These are phyloP conservation scores for Thamnophis sirtalis DNA, from an alignment of 2,113 vertebrate genomes.

Conservation along the genomic window DNA sequence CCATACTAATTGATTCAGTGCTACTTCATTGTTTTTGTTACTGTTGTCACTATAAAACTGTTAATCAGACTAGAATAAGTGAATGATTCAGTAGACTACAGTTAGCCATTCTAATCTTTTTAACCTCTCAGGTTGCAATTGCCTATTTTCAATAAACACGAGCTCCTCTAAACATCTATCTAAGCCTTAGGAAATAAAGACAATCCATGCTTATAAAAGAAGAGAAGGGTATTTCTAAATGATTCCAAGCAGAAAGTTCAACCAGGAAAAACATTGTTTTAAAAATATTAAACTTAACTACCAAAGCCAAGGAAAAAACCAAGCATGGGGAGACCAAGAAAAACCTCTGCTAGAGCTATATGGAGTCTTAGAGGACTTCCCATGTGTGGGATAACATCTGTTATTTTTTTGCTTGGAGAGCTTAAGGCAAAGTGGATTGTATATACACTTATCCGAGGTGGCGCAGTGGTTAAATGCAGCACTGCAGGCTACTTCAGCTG, in stretches of 20 bases:
- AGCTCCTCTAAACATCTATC: not conserved
- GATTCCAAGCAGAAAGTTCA: not conserved
- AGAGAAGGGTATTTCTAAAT: not conserved
- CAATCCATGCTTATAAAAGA: not conserved
- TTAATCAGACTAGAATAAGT: not conserved
- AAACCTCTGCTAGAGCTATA: not conserved
- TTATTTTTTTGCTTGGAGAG: not conserved
- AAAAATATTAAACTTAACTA: not conserved
- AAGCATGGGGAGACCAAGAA: not conserved
- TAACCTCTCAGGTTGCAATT: not conserved
- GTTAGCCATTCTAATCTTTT: not conserved
- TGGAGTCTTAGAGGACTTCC: not conserved
- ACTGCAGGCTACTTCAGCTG: no score
- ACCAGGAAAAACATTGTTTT: not conserved
- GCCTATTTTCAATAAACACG: not conserved
- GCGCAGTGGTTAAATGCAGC: no score
- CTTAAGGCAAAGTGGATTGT: not conserved
- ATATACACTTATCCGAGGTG: no score
- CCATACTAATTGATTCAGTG: not conserved
- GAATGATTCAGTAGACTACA: not conserved
- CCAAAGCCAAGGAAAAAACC: not conserved
- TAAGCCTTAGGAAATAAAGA: not conserved
- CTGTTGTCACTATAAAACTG: not conserved
- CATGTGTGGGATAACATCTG: not conserved
- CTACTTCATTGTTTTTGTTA: not conserved